Evolutionary conservation across 2,113 vertebrate species (phyloP).

Genomic region (Bubo scandiacus): DNA sequence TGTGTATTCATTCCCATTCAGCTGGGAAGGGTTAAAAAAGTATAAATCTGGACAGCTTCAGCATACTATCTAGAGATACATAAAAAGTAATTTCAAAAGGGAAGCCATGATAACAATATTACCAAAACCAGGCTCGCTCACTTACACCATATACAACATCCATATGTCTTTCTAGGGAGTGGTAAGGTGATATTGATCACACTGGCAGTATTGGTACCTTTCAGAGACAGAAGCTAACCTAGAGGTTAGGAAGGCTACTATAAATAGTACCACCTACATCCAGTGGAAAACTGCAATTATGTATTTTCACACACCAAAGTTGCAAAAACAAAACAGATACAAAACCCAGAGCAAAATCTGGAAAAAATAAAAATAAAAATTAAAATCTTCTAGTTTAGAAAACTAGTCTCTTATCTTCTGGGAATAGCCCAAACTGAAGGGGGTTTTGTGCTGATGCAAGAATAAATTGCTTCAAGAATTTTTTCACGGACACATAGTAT

Average conservation of each 20-base stretch:
- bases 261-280: background rate
- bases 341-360: background rate
- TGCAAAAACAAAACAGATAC: background rate
- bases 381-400: background rate
- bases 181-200: background rate
- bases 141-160: background rate
- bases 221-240: background rate
- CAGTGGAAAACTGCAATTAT: background rate
- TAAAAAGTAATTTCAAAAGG: background rate
- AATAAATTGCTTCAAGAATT: conserved; percentile 53
- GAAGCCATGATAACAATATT: background rate
- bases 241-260: background rate
- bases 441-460: background rate
- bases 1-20: background rate
- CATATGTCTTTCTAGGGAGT: background rate
- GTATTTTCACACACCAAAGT: background rate
- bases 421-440: conserved; percentile 7
- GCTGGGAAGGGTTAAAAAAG: background rate
- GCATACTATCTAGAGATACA: background rate
- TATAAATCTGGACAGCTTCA: background rate
- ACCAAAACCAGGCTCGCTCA: background rate
- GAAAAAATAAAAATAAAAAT: background rate
- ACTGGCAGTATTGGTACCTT: background rate
- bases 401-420: conserved; percentile 33
- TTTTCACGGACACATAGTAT: background rate